Conservation (phyloP, 2,888 invertebrate species). For the Drosophila meridionalis region DNA sequence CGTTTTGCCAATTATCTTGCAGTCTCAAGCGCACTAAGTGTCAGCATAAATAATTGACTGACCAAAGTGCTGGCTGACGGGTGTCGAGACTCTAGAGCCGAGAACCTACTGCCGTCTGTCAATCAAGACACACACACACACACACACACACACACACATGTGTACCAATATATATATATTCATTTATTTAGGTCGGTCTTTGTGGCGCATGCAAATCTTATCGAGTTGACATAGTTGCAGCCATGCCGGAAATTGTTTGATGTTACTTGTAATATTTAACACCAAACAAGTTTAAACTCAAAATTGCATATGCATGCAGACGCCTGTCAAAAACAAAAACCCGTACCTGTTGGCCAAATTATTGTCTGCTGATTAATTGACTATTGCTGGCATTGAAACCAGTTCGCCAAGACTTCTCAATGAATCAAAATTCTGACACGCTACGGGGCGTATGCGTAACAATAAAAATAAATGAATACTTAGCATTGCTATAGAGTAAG, state of each 20-base stretch:
- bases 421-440: conserved; percentile 27
- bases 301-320: conserved; percentile 17
- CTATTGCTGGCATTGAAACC: conserved; percentile 48
- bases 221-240: conserved; percentile 73
- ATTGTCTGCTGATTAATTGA: conserved; percentile 43
- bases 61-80: conserved; percentile 64
- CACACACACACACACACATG: background rate
- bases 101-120: conserved; percentile 37
- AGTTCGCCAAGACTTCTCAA: conserved; percentile 10
- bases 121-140: conserved; percentile 27
- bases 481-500: background rate
- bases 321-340: conserved; percentile 35
- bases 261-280: conserved; percentile 59
- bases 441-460: conserved; percentile 54
- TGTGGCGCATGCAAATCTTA: conserved; percentile 63
- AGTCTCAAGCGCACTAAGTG: conserved; percentile 72
- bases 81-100: conserved; percentile 50
- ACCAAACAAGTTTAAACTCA: conserved; percentile 64
- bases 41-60: conserved; percentile 79
- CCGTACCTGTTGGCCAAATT: conserved; percentile 56
- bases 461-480: conserved; percentile 9
- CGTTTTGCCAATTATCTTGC: conserved; percentile 71
- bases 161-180: background rate
- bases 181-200: conserved; percentile 15
- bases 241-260: conserved; percentile 71